Evolutionary conservation across 1,140 invertebrate genomes (phyloP), one percentile per base, ranked within the genome.

Genomic region (Brachionus manjavacas): DNA sequence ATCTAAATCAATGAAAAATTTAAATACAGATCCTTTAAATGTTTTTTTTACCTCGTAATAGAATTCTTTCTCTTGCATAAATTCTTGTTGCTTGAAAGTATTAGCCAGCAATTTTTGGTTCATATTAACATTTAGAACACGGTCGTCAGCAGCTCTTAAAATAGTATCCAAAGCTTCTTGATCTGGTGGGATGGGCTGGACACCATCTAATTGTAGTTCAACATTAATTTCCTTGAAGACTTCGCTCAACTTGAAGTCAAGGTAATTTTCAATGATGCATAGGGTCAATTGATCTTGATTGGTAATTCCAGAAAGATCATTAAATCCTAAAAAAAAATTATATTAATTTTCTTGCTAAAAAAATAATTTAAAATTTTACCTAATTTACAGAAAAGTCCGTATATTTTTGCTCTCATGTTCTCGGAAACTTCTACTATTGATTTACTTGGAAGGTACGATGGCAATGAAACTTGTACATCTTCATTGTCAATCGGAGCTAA

Each of bases 181-280:
- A 80, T 90, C 89, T 11, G 88, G 88, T 8, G 87, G 87, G 1
- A 89, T 87, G n/a, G 89, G 88, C 25, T 87, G 85, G 0, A 90
- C 86, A 6, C 87, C 85, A 80, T 90, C 89, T 39, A 85, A 76
- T 66, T 87, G 86, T 16, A 90, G 81, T 80, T 90, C 89, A 39
- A 85, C 85, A 12, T 89, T 87, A 2, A 89, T 86, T 85, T 90
- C 89, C 35, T 86, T 87, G 88, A 88, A 89, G 2, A 90, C 89
- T 79, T 90, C 89, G 46, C 89, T 88, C 85, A 88, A 85, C 86
- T 90, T 90, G 80, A 90, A 88, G 85, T 90, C 88, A 16, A 90
- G 85, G 85, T 89, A 90, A 86, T 89, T 88, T 85, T 90, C 89
- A 60, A 90, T 88, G 20, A 90, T 88, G 39, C 87, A 87, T 28